Evolutionary conservation across 2,113 vertebrate genomes (phyloP).

Genomic region (Hippotragus niger): DNA sequence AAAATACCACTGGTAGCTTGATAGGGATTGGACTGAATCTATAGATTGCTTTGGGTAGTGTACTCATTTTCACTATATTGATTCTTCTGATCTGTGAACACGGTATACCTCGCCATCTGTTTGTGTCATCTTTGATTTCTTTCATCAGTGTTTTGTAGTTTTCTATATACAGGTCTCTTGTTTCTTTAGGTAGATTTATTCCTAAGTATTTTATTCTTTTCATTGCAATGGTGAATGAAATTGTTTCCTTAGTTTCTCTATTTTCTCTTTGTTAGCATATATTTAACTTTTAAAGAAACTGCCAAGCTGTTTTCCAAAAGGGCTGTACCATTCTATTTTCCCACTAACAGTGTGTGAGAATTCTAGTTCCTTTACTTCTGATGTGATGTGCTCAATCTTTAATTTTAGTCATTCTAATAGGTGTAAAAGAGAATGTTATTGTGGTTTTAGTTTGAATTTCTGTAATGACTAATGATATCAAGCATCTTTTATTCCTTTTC

Average conservation of each 20-base stretch:
- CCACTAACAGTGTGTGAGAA: not conserved
- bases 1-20: not conserved
- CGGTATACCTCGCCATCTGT: not conserved
- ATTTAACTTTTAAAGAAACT: not conserved
- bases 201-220: not conserved
- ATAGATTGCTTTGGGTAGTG: not conserved
- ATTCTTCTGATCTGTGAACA: not conserved
- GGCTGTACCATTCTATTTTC: not conserved
- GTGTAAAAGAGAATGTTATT: not conserved
- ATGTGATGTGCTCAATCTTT: not conserved
- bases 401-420: not conserved
- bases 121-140: not conserved
- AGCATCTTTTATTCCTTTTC: not conserved
- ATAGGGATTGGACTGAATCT: not conserved
- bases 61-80: not conserved
- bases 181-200: not conserved
- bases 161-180: not conserved
- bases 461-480: not conserved
- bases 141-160: not conserved
- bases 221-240: not conserved
- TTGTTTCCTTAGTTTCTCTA: not conserved
- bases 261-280: not conserved
- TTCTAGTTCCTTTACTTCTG: not conserved
- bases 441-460: slow-evolving; percentile 11
- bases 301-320: not conserved